Evolutionary conservation across 2,888 invertebrate genomes (phyloP).

Genomic region (Pomacea canaliculata): DNA sequence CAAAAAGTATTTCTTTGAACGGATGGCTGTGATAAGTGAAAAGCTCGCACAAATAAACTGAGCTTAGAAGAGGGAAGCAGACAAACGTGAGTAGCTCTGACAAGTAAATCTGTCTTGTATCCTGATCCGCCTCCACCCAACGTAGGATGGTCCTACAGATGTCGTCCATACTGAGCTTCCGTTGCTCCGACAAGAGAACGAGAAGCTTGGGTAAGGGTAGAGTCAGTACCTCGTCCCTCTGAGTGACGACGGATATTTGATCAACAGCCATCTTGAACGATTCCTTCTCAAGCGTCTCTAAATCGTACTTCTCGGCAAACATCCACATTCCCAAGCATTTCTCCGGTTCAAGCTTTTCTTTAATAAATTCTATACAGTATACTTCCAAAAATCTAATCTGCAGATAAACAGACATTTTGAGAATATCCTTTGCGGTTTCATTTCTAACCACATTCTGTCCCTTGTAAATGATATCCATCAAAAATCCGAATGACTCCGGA

Average conservation of each 20-base stretch:
- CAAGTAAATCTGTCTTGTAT: slow-evolving; percentile 1
- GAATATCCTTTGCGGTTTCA: not conserved
- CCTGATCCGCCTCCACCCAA: slow-evolving; percentile 16
- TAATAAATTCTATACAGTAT: not conserved
- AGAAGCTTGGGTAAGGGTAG: not conserved
- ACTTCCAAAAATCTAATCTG: not conserved
- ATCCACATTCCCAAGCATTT: not conserved
- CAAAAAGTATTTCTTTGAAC: not conserved
- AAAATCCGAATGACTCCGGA: not conserved
- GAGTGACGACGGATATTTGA: not conserved
- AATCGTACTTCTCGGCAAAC: not conserved
- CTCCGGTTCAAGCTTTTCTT: not conserved
- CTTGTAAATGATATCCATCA: not conserved
- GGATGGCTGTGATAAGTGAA: not conserved
- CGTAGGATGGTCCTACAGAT: not conserved
- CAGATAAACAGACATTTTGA: not conserved
- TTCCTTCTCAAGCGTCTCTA: not conserved
- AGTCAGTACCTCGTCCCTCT: not conserved
- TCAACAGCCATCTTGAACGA: not conserved
- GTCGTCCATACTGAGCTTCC: not conserved
- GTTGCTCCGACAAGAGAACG: not conserved
- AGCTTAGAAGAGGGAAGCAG: slow-evolving; percentile 17
- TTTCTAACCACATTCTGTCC: not conserved
- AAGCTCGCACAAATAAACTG: not conserved
- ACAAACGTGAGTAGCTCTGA: slow-evolving; percentile 8